Percentiles rank a stretch among this genome's conserved stretches.
Conservation (phyloP, 1,140 invertebrate species). For the Bombus picipes region DNA sequence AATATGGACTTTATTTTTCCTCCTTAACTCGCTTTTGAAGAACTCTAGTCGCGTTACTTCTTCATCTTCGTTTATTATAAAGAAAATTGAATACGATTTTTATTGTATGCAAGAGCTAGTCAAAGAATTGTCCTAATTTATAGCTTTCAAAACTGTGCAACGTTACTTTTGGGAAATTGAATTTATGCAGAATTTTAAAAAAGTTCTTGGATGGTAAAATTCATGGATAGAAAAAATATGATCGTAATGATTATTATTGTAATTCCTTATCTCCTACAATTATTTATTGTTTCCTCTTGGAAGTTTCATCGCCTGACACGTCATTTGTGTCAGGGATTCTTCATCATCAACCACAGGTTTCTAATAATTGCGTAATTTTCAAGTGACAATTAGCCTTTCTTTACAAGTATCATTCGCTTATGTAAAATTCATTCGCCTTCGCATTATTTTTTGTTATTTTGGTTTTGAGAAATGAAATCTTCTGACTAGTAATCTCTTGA, state of each 20-base stretch:
- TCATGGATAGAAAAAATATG: too few species aligned
- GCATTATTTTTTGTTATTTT: background rate
- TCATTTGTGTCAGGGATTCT: constrained; percentile 1
- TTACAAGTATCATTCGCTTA: background rate
- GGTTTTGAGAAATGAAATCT: background rate
- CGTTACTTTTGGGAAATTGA: background rate
- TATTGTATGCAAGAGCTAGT: background rate
- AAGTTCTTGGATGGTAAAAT: background rate
- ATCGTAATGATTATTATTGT: too few species aligned
- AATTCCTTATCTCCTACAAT: too few species aligned
- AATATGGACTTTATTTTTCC: too few species aligned
- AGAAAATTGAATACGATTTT: background rate
- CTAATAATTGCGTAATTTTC: background rate
- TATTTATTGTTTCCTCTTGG: too few species aligned
- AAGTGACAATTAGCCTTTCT: background rate
- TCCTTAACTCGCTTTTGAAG: too few species aligned
- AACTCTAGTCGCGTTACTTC: too few species aligned
- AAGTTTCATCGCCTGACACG: background rate
- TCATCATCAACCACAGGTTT: background rate
- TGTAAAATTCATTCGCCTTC: background rate
- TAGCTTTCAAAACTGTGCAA: background rate
- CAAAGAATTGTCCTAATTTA: background rate
- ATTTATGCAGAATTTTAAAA: background rate
- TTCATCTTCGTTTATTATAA: background rate
- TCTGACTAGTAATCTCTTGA: background rate